These are phyloP conservation scores for Eurois occulta DNA, from an alignment of 2,888 invertebrate species.

Conservation along the genomic window DNA sequence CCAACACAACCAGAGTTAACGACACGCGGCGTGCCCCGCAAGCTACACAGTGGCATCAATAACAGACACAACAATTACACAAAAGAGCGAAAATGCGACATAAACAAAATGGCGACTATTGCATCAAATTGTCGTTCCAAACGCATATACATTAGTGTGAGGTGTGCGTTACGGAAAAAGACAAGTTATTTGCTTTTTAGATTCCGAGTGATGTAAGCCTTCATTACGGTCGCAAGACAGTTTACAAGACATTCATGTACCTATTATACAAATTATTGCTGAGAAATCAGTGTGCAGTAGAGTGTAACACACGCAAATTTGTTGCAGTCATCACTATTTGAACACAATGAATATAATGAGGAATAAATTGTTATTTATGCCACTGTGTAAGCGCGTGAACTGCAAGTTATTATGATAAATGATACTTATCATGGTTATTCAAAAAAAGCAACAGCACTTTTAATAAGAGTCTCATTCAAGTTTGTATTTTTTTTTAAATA, in stretches of 20 bases:
- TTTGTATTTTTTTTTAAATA: constrained; percentile 71
- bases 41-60: constrained; percentile 81
- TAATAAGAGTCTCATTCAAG: background rate
- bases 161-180: constrained; percentile 28
- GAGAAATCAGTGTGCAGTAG: constrained; percentile 73
- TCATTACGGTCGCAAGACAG: constrained; percentile 45
- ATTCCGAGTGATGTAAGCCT: constrained; percentile 45
- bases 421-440: constrained; percentile 80
- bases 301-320: constrained; percentile 77
- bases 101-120: constrained; percentile 30
- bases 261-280: constrained; percentile 61
- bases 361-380: constrained; percentile 85
- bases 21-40: constrained; percentile 80
- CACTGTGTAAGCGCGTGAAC: constrained; percentile 84
- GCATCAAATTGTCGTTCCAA: constrained; percentile 33
- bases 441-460: constrained; percentile 62
- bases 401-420: constrained; percentile 85
- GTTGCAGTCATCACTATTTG: constrained; percentile 65
- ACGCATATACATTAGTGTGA: constrained; percentile 22
- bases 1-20: constrained; percentile 91
- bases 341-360: constrained; percentile 67
- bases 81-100: constrained; percentile 46
- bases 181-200: constrained; percentile 40
- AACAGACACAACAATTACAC: constrained; percentile 65
- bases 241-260: constrained; percentile 59